These are phyloP conservation scores for Lithophane leautieri DNA, from an alignment of 2,888 invertebrate species.

Conservation along the genomic window DNA sequence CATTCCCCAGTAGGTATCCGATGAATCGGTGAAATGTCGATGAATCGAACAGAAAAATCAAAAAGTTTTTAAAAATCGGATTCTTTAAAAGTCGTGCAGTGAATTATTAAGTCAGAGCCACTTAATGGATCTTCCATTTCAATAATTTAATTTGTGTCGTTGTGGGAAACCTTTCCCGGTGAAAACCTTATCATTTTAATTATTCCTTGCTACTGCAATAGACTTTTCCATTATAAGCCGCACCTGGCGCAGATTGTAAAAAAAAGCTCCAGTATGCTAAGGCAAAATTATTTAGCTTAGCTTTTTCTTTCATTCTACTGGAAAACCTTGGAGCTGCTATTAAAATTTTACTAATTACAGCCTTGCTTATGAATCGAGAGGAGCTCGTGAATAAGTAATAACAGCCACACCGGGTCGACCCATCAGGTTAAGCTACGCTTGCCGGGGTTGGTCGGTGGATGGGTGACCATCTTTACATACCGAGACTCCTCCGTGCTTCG, in stretches of 20 bases:
- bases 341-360: background rate
- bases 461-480: no score
- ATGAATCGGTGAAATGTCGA: background rate
- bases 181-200: slow-evolving; percentile 32
- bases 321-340: background rate
- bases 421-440: no score
- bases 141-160: slow-evolving; percentile 21
- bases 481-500: no score
- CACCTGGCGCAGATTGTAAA: slow-evolving; percentile 30
- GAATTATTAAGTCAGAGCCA: slow-evolving; percentile 1
- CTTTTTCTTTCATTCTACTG: background rate
- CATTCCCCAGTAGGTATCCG: background rate
- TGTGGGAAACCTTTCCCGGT: background rate
- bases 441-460: no score
- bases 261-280: slow-evolving; percentile 3
- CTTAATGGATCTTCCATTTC: background rate
- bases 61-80: no score
- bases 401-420: no score
- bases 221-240: slow-evolving; percentile 25
- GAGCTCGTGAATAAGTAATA: no score
- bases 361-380: background rate
- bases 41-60: no score
- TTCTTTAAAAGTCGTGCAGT: background rate
- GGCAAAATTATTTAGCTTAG: slow-evolving; percentile 2
- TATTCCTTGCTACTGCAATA: slow-evolving; percentile 27